These are phyloP conservation scores for Calameuta filiformis DNA, from an alignment of 2,888 invertebrate species.

Conservation along the genomic window DNA sequence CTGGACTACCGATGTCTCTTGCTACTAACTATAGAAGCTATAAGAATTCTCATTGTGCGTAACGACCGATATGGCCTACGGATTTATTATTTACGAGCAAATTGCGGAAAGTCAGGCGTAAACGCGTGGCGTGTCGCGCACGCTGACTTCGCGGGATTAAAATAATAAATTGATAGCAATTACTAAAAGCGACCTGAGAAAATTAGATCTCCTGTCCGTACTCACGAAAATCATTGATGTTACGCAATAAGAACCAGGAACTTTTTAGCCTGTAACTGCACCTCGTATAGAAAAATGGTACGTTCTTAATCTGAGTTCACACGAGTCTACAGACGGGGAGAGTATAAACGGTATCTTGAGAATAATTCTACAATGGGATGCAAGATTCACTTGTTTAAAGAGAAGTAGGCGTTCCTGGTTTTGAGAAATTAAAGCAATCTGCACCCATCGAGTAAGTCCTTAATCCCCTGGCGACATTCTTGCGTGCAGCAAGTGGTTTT, in stretches of 20 bases:
- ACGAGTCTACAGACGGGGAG: background rate
- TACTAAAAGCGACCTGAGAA: background rate
- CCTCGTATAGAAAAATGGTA: background rate
- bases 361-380: background rate
- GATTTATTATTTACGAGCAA: background rate
- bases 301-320: background rate
- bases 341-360: background rate
- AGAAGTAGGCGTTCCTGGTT: background rate
- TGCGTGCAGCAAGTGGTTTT: slow-evolving; percentile 7
- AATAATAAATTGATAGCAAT: background rate
- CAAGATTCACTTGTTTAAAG: background rate
- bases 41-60: background rate
- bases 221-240: background rate
- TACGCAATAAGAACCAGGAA: background rate
- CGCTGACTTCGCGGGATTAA: background rate
- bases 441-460: slow-evolving; percentile 26
- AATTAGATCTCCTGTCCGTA: background rate
- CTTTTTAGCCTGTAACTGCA: background rate
- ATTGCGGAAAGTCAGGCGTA: background rate
- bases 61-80: background rate
- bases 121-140: background rate
- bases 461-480: slow-evolving; percentile 31
- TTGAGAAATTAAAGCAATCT: slow-evolving; percentile 33
- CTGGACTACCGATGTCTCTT: background rate
- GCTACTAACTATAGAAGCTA: background rate